Evolutionary conservation across 2,113 vertebrate species (phyloP).

Genomic region (Triplophysa tibetana): DNA sequence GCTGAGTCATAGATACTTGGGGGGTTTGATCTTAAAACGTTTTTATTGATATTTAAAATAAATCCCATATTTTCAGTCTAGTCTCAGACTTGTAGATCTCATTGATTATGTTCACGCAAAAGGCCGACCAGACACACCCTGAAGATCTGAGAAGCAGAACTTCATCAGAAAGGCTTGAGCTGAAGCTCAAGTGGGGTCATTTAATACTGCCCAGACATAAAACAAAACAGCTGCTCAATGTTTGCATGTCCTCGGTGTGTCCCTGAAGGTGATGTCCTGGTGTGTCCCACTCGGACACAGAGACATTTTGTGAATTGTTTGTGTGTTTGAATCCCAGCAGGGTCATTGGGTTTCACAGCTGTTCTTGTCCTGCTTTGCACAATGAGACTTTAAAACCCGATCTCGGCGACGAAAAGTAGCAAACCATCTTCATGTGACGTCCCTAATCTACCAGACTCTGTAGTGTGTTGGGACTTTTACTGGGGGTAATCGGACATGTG

Average conservation of each 20-base stretch:
- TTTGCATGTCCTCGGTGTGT: conserved; percentile 68
- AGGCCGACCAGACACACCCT: not conserved
- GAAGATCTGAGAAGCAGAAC: not conserved
- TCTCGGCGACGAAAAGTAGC: conserved; percentile 43
- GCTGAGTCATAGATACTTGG: no score
- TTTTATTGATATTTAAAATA: not conserved
- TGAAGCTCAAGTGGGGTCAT: conserved; percentile 37
- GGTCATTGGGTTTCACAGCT: conserved; percentile 69
- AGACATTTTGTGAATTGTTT: conserved; percentile 69
- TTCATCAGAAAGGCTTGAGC: not conserved
- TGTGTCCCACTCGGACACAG: conserved; percentile 65
- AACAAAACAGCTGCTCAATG: conserved; percentile 73
- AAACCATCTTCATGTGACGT: conserved; percentile 28
- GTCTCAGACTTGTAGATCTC: not conserved
- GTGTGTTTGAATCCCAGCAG: conserved; percentile 73
- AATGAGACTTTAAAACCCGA: conserved; percentile 58
- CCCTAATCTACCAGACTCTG: not conserved
- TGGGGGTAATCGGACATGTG: conserved; percentile 44
- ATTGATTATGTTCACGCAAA: not conserved
- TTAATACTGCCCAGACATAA: conserved; percentile 48
- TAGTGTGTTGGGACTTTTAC: conserved; percentile 6
- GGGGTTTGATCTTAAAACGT: no score
- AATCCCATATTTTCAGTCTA: not conserved
- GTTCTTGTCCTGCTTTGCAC: conserved; percentile 63
- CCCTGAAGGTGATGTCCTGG: conserved; percentile 65